phyloP scores from a whole-genome alignment of 2,113 vertebrate genomes.

The Cochlearius cochlearius region DNA sequence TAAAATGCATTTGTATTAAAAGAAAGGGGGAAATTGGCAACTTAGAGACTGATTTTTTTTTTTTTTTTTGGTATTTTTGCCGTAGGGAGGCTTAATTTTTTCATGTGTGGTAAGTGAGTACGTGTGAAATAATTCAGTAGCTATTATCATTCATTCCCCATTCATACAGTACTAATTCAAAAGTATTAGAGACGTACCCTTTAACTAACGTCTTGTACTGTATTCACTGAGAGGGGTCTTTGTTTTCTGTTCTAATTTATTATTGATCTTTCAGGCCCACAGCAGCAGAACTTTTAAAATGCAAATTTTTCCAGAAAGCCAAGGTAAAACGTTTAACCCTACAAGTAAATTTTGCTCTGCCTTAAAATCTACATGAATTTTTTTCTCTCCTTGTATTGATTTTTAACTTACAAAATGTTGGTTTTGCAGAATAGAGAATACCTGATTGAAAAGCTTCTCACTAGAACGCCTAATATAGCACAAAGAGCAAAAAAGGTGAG shows the following conservation, averaged over 20 bases:
- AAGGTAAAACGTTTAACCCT: constrained; percentile 78
- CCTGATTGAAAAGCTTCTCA: constrained; percentile 94
- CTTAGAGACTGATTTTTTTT: not conserved
- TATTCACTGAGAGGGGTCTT: constrained; percentile 62
- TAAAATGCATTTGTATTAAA: constrained; percentile 17
- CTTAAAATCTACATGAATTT: constrained; percentile 64
- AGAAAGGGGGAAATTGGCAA: not conserved
- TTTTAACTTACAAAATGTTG: constrained; percentile 65
- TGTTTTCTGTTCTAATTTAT: constrained; percentile 77
- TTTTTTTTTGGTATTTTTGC: constrained; percentile 6
- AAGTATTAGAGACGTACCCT: constrained; percentile 54
- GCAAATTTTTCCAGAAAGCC: constrained; percentile 89
- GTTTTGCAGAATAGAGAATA: constrained; percentile 93
- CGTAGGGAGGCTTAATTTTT: constrained; percentile 9
- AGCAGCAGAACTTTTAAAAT: constrained; percentile 87
- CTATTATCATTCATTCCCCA: constrained; percentile 26
- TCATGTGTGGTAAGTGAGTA: constrained; percentile 39
- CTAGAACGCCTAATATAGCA: constrained; percentile 90
- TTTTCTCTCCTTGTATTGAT: not conserved
- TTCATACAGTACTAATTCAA: constrained; percentile 59
- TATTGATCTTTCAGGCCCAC: constrained; percentile 84
- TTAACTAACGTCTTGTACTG: constrained; percentile 62
- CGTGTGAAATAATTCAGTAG: constrained; percentile 9
- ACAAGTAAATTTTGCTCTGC: constrained; percentile 67
- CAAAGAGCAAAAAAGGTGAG: constrained; percentile 97